Base-by-base conservation (phyloP, 2,888 invertebrate genomes). In the Polydrusus tereticollis region DNA sequence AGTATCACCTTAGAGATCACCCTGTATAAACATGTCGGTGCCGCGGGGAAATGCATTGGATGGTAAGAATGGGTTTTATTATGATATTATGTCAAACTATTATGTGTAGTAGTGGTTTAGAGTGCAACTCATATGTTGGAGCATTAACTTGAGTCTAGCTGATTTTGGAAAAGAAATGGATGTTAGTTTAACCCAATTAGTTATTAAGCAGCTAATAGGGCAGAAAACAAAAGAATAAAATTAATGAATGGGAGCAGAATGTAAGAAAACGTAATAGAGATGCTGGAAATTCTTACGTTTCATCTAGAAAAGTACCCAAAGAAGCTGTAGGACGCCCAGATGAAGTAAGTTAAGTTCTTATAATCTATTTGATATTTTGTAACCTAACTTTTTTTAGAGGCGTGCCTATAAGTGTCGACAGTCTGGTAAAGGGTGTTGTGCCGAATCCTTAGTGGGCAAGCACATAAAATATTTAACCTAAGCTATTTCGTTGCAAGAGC, bases 221-320 rank as follows among this genome's bases (percentile, higher is more conserved):
- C 36, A 58, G 16, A 58, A 29, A 14, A 8, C 33, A 36, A 36
- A 58, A 58, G 58, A 10, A 36, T 16, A 14, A 36, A 10, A 58
- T 58, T 58, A 36, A 29, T 14, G 16, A 58, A 33, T 58, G 58
- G 58, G 18, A 36, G 33, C n/a, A 47, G 29, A 62, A 45, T 62
- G 29, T 45, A 12, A 62, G 62, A 47, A 62, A 62, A 45, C 23
- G 26, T 26, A 26, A 14, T n/a, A 43, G 21, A 20, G 62, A 62
- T 16, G 14, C 14, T 45, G 62, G 47, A 47, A 16, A 62, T 2
- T 23, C 45, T n/a, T 62, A 62, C 18, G 14, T 62, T 45, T 45
- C 29, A 6, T 45, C 45, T 45, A 62, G 62, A 14, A 62, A 45
- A n/a, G 45, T 62, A 6, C 33, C 57, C 29, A 33, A 57, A 57